These are phyloP conservation scores for Martes martes DNA, from an alignment of 2,113 vertebrate genomes.

Conservation along the genomic window DNA sequence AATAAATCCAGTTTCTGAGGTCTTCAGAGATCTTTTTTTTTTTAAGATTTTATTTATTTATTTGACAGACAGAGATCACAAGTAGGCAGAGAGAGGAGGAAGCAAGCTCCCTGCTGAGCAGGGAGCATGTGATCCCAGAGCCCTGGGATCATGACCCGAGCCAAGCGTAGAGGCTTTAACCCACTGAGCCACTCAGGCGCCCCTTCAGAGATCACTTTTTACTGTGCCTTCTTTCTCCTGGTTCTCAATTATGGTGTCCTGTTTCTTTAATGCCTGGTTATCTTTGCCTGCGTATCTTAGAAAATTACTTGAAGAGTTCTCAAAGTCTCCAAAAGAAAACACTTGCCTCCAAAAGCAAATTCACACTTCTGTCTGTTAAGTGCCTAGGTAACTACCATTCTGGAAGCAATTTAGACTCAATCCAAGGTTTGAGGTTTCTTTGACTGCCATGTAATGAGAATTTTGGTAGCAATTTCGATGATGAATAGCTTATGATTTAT, in stretches of 20 bases:
- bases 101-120: no score
- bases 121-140: no score
- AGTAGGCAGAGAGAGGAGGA: no score
- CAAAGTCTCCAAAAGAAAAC: background rate
- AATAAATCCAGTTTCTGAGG: background rate
- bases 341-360: conserved; percentile 11
- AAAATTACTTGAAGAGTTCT: background rate
- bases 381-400: background rate
- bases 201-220: background rate
- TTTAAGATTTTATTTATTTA: no score
- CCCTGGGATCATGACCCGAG: no score
- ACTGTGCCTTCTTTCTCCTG: background rate
- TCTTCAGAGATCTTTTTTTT: background rate
- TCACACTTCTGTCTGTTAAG: background rate
- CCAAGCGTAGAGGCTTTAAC: no score
- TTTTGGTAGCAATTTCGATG: background rate
- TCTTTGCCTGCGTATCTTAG: background rate
- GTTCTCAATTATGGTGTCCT: background rate
- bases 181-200: no score
- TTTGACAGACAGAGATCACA: no score
- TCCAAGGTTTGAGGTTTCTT: background rate
- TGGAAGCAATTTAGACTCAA: background rate
- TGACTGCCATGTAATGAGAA: background rate
- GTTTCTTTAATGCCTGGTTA: background rate
- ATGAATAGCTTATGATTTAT: background rate